Evolutionary conservation across 2,113 vertebrate species (phyloP).

Genomic region (Circaetus gallicus): DNA sequence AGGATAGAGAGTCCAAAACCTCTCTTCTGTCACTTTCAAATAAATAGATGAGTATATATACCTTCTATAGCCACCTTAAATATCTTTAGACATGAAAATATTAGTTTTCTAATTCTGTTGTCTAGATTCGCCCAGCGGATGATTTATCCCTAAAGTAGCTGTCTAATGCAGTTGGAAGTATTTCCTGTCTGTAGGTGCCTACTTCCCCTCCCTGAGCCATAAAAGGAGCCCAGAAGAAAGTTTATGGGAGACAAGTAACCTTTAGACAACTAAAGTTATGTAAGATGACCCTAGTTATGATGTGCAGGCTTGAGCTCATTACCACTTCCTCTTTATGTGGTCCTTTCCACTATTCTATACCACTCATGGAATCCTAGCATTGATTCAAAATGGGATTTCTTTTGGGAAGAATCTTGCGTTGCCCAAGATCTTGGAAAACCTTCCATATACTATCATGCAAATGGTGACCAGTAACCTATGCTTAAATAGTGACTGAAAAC

Average conservation of each 20-base stretch:
- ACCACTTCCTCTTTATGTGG: not conserved
- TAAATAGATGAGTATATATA: not conserved
- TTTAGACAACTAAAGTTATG: not conserved
- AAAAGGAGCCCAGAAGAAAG: not conserved
- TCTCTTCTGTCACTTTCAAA: not conserved
- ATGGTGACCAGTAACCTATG: not conserved
- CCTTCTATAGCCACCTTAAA: not conserved
- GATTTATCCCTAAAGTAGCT: not conserved
- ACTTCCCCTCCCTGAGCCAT: not conserved
- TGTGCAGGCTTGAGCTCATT: not conserved
- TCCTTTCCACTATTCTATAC: not conserved
- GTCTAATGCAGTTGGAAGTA: not conserved
- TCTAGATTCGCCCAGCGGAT: not conserved
- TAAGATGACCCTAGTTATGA: not conserved
- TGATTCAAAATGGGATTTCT: not conserved
- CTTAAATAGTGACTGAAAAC: not conserved
- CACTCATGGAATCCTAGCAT: not conserved
- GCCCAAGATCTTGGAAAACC: not conserved
- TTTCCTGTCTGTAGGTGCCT: not conserved
- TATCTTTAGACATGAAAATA: not conserved
- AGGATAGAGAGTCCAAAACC: not conserved
- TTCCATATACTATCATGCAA: not conserved
- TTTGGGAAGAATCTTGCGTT: not conserved
- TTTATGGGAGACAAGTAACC: not conserved
- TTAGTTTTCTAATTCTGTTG: not conserved